Base-by-base conservation (phyloP, 2,888 invertebrate genomes). In the Nysson spinosus region DNA sequence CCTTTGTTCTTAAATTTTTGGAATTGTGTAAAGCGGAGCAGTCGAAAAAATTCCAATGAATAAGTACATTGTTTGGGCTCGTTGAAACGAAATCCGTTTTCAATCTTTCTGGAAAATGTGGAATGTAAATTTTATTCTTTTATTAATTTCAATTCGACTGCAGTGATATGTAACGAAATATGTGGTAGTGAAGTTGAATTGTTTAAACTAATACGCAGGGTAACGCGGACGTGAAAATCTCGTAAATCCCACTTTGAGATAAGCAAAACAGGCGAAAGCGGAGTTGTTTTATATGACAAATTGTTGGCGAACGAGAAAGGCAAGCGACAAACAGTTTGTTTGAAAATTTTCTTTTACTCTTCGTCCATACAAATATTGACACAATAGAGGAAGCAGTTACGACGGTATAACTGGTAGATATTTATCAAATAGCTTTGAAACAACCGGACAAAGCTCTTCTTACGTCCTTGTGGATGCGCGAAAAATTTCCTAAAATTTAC, bases 351-450 rank as follows among this genome's bases (percentile, higher is more conserved):
- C 50, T 16, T 30, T 44, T 24, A 54, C 47, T 47, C 24, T 42
- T 35, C 42, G 37, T 40, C 66, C 44, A 67, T 67, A 57, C 58
- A 67, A 64, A 65, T 57, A 58, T 58, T 57, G 58, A 57, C 57
- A 67, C 66, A 65, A 67, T 58, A 44, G 57, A 3, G 7, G 24
- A 37, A 42, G 19, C 58, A 28, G 34, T 11, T 20, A 49, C 43
- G 42, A n/a, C 22, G 30, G 47, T 26, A 43, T 32, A 50, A 39
- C 46, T 52, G 32, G 49, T 52, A 40, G 24, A 40, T 52, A 67
- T 65, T 65, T 65, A 65, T 67, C 66, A 67, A 52, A 46, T 12
- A 44, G 42, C 24, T 58, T 65, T 67, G 66, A 65, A n/a, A 37
- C 3, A 43, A n/a, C 17, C 22, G 37, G 39, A 57, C 65, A 58